A percentile compares a stretch with the other conserved stretches of the same genome.
phyloP scores from a whole-genome alignment of 2,113 vertebrate genomes.

The Strix aluco region DNA sequence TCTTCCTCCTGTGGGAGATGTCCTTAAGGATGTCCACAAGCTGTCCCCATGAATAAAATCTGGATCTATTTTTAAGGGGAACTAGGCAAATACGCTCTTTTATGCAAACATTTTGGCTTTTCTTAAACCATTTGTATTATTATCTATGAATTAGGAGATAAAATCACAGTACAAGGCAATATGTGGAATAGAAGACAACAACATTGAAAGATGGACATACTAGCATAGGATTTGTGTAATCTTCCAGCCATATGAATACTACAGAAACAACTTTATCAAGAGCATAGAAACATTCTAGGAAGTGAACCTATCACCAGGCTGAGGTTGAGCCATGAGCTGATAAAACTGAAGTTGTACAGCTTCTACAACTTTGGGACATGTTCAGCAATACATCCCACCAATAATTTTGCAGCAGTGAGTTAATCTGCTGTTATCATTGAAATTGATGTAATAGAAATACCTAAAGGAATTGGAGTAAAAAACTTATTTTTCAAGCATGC shows the following conservation, averaged over 20 bases:
- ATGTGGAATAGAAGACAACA: background rate
- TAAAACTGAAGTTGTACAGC: background rate
- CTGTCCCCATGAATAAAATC: background rate
- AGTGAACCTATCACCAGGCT: background rate
- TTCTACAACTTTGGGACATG: background rate
- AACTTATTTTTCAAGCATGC: background rate
- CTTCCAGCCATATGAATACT: background rate
- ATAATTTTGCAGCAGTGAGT: background rate
- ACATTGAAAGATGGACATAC: background rate
- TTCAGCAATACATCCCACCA: background rate
- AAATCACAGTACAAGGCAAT: background rate
- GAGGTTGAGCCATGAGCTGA: background rate
- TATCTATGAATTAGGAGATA: background rate
- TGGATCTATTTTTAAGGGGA: background rate
- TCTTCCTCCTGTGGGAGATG: background rate
- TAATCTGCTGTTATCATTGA: background rate
- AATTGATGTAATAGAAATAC: background rate
- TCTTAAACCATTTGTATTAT: background rate
- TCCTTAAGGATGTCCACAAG: background rate
- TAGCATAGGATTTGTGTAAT: background rate
- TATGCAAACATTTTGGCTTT: background rate
- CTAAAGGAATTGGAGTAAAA: background rate
- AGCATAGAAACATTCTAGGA: background rate
- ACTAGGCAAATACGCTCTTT: background rate
- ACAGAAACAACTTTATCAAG: background rate